Base-by-base conservation (phyloP, 2,113 vertebrate species). In the Vimba vimba region DNA sequence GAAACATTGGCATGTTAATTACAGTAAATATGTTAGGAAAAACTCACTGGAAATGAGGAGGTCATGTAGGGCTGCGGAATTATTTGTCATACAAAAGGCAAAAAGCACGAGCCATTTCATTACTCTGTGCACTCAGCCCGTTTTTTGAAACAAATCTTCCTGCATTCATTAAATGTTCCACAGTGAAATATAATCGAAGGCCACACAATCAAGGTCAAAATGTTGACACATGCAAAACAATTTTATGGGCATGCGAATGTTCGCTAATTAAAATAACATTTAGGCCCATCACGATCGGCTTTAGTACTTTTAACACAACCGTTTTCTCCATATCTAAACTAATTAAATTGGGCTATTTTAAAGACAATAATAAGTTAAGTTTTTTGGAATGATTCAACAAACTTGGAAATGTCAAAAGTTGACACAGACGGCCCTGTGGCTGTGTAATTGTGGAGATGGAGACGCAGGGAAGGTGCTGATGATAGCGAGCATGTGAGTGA, bases 1-100 rank as follows among this genome's bases (percentile, higher is more conserved):
- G 82, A 82, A 77, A 77, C 82, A 85, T 45, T 76, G 80, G 83
- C 85, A 85, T 88, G 86, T 79, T 87, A 88, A 88, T 87, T 87
- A 81, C n/a, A 62, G 74, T 80, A 88, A 88, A 87, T 84, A 78
- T 85, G 79, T 69, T 59, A 64, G 45, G 50, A 79, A 74, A 88
- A 76, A 33, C 55, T 55, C 66, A 13, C 47, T 73, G 52, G 76
- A 64, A 84, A 81, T 47, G 59, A 84, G n/a, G 74, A 82, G 89
- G 85, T 87, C 73, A 82, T 17, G 33, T 50, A 17, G 85, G 73
- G 73, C 45, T 77, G 75, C 39, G 10, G 79, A 88, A 88, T 86
- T 85, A 85, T 90, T 90, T 85, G 85, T 75, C 82, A 66, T 60
- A 79, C 57, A 82, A 82, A 79, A 30, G 76, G 71, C 25, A 76